Percentiles rank a stretch among this genome's conserved stretches.
Conservation (phyloP, 1,140 invertebrate genomes). For the Trinorchestia longiramus region DNA sequence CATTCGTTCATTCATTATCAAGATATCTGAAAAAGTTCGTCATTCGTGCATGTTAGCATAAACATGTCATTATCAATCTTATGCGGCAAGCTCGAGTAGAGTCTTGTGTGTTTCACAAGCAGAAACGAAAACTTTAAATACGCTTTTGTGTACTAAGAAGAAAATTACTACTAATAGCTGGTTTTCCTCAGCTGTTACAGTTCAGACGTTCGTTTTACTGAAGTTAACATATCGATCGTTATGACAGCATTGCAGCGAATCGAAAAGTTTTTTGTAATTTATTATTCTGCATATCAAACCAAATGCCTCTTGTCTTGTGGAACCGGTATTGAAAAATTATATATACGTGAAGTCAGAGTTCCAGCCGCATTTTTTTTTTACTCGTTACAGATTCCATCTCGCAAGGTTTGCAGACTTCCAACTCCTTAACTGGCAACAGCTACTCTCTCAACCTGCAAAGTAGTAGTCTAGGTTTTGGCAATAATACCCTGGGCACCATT, state of each 20-base stretch:
- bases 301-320: neutral
- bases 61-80: neutral
- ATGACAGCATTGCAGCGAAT: neutral
- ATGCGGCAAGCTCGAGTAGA: neutral
- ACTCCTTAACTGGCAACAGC: conserved; percentile 72
- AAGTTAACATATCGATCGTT: neutral
- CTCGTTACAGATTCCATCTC: conserved; percentile 67
- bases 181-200: neutral
- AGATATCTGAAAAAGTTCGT: neutral
- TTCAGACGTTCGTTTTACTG: neutral
- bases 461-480: conserved; percentile 72
- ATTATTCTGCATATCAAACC: neutral
- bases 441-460: conserved; percentile 73
- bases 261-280: neutral
- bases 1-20: no score
- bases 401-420: conserved; percentile 68
- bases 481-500: conserved; percentile 74
- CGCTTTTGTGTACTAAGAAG: neutral
- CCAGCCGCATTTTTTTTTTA: conserved; percentile 58
- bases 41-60: neutral
- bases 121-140: no score
- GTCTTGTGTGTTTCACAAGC: neutral
- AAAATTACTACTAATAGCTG: neutral
- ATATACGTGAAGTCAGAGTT: neutral
- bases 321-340: neutral